Base-by-base conservation (phyloP, 2,888 invertebrate genomes). In the Isoperla grammatica region DNA sequence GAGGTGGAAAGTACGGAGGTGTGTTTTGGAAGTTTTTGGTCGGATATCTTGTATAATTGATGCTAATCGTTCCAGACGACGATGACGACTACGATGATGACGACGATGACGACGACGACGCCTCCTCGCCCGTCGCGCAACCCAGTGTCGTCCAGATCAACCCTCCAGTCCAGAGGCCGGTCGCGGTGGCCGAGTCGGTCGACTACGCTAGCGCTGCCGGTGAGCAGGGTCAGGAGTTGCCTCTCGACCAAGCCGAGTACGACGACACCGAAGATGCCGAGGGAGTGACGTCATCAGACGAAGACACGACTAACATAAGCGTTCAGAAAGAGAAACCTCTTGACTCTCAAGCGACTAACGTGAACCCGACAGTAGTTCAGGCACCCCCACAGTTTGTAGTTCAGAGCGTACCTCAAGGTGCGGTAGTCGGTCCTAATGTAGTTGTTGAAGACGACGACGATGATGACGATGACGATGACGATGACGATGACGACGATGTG, bases 401-500 rank as follows among this genome's bases (percentile, higher is more conserved):
- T 54, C 64, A 67, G 6, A 68, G 68, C 53, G 67, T 70, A 55
- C n/a, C 67, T 43, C 63, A 67, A 15, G 49, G 54, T 67, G 42
- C 43, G 65, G 8, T 60, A n/a, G n/a, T n/a, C n/a, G n/a, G n/a
- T n/a, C n/a, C n/a, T n/a, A n/a, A n/a, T 66, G 8, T 60, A 20
- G 19, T 22, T 35, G 65, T 29, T 6, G 29, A 29, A 8, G 63
- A 50, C 53, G 50, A 61, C 23, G 55, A 42, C 56, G 74, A 73
- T 56, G 73, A 81, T 22, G 83, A 81, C 20, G 83, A 79, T 53
- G 82, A 79, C 45, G 80, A 77, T 19, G 83, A 78, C 67, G 83
- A 84, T 48, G 84, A 82, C 56, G 82, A 81, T n/a, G 80, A 80
- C 57, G 80, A 81, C 49, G 84, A 83, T 54, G 83, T 81, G 43